Conservation (phyloP, 2,113 vertebrate genomes). For the Pogona vitticeps region DNA sequence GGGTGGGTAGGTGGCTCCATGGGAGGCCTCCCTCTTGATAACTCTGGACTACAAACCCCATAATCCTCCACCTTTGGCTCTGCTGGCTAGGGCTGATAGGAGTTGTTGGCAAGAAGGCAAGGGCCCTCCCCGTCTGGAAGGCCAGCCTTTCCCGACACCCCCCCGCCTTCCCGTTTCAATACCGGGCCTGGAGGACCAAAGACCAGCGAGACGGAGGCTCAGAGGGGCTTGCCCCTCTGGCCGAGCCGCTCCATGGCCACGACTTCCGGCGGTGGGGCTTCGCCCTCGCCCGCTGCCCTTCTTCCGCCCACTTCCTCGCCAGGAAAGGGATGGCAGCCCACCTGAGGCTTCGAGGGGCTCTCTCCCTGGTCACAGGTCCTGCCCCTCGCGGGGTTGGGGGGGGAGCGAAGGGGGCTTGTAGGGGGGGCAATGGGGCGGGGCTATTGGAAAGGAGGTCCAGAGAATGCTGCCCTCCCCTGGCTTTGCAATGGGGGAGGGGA, state of each 20-base stretch:
- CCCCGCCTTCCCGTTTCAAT: too few species aligned
- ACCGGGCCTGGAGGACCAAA: neutral
- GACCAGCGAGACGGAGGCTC: neutral
- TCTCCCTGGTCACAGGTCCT: conserved; percentile 78
- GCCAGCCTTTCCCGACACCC: neutral
- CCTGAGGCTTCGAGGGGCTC: conserved; percentile 71
- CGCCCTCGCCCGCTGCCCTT: neutral
- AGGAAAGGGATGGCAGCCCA: conserved; percentile 35
- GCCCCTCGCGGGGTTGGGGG: neutral
- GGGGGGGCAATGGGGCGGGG: neutral
- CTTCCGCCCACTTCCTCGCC: neutral
- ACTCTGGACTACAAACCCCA: too few species aligned
- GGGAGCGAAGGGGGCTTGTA: too few species aligned
- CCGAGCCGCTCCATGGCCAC: neutral
- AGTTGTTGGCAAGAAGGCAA: neutral
- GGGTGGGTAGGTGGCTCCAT: too few species aligned
- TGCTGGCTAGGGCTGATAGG: too few species aligned
- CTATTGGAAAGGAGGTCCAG: too few species aligned
- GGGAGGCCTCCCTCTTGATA: too few species aligned
- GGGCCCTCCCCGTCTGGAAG: neutral
- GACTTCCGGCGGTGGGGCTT: neutral
- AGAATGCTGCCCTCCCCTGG: too few species aligned
- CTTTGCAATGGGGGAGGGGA: too few species aligned
- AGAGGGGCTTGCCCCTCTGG: neutral
- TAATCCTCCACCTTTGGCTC: too few species aligned